Conservation (phyloP, 2,113 vertebrate genomes). For the Nothocercus julius region DNA sequence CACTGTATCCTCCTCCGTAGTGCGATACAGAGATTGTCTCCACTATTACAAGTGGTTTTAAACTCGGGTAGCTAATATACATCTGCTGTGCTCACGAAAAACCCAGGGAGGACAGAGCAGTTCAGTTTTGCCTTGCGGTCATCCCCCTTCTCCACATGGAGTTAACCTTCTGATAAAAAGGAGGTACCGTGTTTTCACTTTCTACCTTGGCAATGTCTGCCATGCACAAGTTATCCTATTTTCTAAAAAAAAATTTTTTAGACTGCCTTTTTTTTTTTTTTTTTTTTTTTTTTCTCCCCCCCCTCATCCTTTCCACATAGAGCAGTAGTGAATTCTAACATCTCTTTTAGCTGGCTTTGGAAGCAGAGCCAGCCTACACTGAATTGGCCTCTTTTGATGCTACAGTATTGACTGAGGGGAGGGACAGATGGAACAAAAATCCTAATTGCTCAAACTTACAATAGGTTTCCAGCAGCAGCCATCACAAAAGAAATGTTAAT, state of each 20-base stretch:
- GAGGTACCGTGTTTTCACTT: slow-evolving; percentile 39
- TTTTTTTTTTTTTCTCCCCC: not conserved
- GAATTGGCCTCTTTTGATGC: slow-evolving; percentile 80
- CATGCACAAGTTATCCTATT: slow-evolving; percentile 16
- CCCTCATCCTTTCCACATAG: slow-evolving; percentile 55
- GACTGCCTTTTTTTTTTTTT: not conserved
- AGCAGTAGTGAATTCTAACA: slow-evolving; percentile 71
- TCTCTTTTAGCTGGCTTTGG: slow-evolving; percentile 75
- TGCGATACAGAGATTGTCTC: slow-evolving; percentile 36
- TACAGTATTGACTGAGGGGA: slow-evolving; percentile 75
- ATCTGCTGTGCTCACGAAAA: slow-evolving; percentile 54
- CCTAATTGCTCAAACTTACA: slow-evolving; percentile 82
- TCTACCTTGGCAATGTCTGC: slow-evolving; percentile 33
- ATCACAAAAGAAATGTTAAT: slow-evolving; percentile 82
- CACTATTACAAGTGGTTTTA: slow-evolving; percentile 42
- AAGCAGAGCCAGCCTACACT: slow-evolving; percentile 57
- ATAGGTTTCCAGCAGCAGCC: slow-evolving; percentile 78
- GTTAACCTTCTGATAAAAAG: slow-evolving; percentile 57
- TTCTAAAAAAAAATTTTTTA: not conserved
- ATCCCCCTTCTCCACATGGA: not conserved
- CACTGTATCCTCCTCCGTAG: not conserved
- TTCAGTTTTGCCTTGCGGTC: slow-evolving; percentile 59
- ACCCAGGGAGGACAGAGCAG: slow-evolving; percentile 6
- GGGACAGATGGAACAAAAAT: slow-evolving; percentile 80
- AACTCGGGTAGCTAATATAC: slow-evolving; percentile 57